Percentiles rank a stretch among this genome's conserved stretches.
Evolutionary conservation across 92 coral and sea anemone species (phyloP).

Genomic region (Heteractis magnifica): DNA sequence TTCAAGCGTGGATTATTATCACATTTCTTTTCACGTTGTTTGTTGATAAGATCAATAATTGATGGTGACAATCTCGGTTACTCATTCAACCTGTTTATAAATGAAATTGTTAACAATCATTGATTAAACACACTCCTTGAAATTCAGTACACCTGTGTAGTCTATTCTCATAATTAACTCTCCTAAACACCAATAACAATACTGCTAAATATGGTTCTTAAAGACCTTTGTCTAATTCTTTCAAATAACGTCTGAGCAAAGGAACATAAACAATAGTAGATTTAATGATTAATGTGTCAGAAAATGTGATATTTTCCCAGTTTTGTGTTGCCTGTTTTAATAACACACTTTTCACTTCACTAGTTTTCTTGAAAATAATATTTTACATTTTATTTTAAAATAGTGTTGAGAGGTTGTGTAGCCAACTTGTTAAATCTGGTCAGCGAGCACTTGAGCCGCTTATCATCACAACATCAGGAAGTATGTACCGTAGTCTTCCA

Average conservation of each 20-base stretch:
- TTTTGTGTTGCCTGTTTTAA: neutral
- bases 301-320: neutral
- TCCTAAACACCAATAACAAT: too few species aligned
- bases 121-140: neutral
- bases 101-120: conserved; percentile 3
- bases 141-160: too few species aligned
- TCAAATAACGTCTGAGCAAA: neutral
- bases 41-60: conserved; percentile 23
- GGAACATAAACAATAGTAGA: neutral
- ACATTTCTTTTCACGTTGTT: neutral
- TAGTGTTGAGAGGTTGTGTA: conserved; percentile 92
- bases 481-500: conserved; percentile 35
- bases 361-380: neutral
- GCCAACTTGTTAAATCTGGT: conserved; percentile 84
- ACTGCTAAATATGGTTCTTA: neutral
- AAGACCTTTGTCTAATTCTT: neutral
- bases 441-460: conserved; percentile 98
- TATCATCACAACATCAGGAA: conserved; percentile 73
- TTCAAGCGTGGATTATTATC: neutral
- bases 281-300: neutral
- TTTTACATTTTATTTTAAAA: neutral
- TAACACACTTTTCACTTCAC: neutral
- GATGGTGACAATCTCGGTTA: conserved; percentile 1
- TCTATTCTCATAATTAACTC: too few species aligned
- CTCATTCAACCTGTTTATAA: conserved; percentile 24